Evolutionary conservation across 2,797 vertebrate species (phyloP).

Genomic region (Hydrophis major): DNA sequence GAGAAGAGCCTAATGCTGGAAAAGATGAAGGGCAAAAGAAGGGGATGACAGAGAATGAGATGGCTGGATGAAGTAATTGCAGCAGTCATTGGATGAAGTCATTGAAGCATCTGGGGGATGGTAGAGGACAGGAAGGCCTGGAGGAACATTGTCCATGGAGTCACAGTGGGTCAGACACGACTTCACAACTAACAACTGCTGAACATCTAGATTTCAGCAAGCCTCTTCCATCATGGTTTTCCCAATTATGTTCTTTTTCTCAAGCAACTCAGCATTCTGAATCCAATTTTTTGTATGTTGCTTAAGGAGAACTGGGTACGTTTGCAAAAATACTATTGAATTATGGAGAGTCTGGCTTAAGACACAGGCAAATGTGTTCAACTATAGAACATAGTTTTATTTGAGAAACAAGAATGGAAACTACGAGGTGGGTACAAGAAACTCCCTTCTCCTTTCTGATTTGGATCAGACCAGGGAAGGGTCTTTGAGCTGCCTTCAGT

Average conservation of each 20-base stretch:
- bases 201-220: background rate
- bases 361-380: constrained; percentile 27
- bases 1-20: no score
- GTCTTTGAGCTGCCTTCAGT: constrained; percentile 18
- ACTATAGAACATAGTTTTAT: constrained; percentile 68
- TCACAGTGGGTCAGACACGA: no score
- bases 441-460: background rate
- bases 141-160: no score
- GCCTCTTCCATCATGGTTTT: background rate
- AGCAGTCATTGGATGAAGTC: no score
- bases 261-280: background rate
- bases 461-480: background rate
- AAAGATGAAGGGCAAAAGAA: no score
- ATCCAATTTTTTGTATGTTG: background rate
- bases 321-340: background rate
- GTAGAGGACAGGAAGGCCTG: no score
- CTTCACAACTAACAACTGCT: no score
- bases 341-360: background rate
- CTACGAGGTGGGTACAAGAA: background rate
- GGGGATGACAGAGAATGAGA: no score
- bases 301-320: background rate
- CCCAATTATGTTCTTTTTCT: background rate
- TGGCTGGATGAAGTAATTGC: no score
- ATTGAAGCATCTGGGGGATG: no score
- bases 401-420: constrained; percentile 25